A percentile compares a stretch with the other conserved stretches of the same genome.
Conservation (phyloP, 2,888 invertebrate genomes). For the Epistrophella euchroma region DNA sequence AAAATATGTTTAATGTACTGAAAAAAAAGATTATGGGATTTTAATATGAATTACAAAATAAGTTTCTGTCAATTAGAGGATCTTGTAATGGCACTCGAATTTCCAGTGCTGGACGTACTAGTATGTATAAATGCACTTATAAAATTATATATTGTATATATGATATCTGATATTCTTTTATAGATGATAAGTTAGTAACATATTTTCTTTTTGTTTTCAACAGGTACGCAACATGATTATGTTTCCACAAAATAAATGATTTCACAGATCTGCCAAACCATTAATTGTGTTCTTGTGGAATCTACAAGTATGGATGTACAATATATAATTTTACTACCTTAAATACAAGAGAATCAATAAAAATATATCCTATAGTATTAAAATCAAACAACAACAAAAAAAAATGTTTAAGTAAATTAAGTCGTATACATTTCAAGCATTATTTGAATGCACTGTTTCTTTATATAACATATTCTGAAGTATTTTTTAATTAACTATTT, state of each 20-base stretch:
- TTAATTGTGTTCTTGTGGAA: slow-evolving; percentile 72
- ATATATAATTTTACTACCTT: slow-evolving; percentile 75
- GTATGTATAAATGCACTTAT: no score
- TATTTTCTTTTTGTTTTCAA: not conserved
- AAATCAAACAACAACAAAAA: slow-evolving; percentile 52
- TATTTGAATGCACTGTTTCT: slow-evolving; percentile 32
- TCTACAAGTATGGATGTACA: slow-evolving; percentile 68
- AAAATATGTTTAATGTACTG: no score
- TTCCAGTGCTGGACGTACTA: no score
- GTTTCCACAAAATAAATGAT: slow-evolving; percentile 83
- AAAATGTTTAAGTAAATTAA: slow-evolving; percentile 69
- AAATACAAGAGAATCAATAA: slow-evolving; percentile 72
- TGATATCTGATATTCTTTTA: not conserved
- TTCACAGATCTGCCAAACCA: slow-evolving; percentile 78
- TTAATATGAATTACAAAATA: no score
- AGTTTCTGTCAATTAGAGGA: no score
- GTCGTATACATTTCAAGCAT: slow-evolving; percentile 60
- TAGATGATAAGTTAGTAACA: not conserved
- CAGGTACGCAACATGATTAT: slow-evolving; percentile 61
- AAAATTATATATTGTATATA: no score
- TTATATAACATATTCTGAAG: slow-evolving; percentile 48
- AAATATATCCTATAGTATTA: slow-evolving; percentile 76
- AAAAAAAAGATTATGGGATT: no score
- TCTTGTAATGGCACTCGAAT: no score
- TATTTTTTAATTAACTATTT: slow-evolving; percentile 28